Conservation (phyloP, 2,888 invertebrate genomes). For the Philhelius pedissequus region DNA sequence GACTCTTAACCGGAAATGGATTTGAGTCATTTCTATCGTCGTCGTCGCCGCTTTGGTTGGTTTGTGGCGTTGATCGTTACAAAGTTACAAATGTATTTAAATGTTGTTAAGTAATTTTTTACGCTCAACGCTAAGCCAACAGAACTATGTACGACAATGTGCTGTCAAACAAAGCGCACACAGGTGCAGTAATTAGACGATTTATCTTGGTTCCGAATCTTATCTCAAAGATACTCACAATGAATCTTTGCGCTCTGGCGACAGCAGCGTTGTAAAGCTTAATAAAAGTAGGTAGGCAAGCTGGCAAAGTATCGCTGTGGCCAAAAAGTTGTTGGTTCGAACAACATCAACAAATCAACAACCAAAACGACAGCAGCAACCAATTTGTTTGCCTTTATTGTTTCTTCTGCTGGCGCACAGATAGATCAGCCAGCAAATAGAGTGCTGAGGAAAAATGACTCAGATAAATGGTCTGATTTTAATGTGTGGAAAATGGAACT, state of each 20-base stretch:
- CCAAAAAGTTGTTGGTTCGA: constrained; percentile 30
- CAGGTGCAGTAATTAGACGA: constrained; percentile 59
- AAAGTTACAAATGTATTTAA: neutral
- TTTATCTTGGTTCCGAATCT: constrained; percentile 50
- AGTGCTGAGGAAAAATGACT: neutral
- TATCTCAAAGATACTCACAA: constrained; percentile 47
- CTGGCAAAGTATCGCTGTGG: neutral
- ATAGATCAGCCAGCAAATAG: constrained; percentile 9
- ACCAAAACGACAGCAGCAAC: constrained; percentile 16
- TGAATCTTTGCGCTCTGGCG: constrained; percentile 42
- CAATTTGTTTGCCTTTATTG: constrained; percentile 45
- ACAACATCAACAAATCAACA: neutral
- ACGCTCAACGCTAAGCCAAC: constrained; percentile 19
- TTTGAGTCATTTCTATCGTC: neutral
- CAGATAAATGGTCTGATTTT: constrained; percentile 1
- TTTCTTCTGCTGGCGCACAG: constrained; percentile 11
- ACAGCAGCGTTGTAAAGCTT: neutral
- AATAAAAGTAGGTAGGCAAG: too few relatives aligned
- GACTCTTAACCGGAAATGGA: constrained; percentile 7
- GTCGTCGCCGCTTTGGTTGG: neutral
- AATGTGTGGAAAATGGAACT: neutral
- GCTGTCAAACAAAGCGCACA: constrained; percentile 12
- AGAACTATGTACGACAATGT: constrained; percentile 21
- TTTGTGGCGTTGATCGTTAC: constrained; percentile 4
- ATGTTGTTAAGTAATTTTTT: constrained; percentile 30